A percentile compares a stretch with the other conserved stretches of the same genome.
These are phyloP conservation scores for Camponotus floridanus DNA, from an alignment of 1,140 invertebrate species.

Conservation along the genomic window DNA sequence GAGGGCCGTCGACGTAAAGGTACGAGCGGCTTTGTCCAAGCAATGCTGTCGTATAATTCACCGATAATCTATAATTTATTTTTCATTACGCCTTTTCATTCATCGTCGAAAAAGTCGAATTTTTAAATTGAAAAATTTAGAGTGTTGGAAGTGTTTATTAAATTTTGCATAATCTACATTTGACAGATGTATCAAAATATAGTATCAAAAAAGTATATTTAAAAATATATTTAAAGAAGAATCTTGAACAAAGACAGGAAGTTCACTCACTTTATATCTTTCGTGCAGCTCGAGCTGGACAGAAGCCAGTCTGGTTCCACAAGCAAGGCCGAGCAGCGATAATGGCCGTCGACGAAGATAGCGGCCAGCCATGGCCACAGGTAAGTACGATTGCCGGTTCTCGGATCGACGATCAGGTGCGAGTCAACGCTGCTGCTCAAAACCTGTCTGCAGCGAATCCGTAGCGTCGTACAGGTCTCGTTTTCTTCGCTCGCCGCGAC, in stretches of 20 bases:
- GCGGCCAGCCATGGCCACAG: slow-evolving; percentile 90
- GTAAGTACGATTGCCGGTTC: slow-evolving; percentile 76
- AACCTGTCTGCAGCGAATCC: slow-evolving; percentile 78
- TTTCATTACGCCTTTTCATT: neutral
- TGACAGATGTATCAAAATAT: neutral
- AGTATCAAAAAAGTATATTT: neutral
- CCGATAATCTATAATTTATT: slow-evolving; percentile 85
- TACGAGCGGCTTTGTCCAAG: slow-evolving; percentile 89
- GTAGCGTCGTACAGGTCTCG: slow-evolving; percentile 68
- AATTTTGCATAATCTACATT: neutral
- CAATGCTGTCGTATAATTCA: slow-evolving; percentile 88
- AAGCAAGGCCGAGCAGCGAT: slow-evolving; percentile 89
- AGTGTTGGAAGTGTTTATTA: neutral
- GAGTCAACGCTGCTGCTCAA: slow-evolving; percentile 70
- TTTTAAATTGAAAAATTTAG: neutral
- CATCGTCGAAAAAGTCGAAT: neutral
- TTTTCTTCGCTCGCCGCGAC: neutral
- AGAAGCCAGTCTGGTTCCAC: slow-evolving; percentile 89
- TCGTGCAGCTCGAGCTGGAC: slow-evolving; percentile 87
- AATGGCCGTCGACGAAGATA: slow-evolving; percentile 89
- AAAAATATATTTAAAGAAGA: neutral
- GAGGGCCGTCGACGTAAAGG: slow-evolving; percentile 87
- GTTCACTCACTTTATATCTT: slow-evolving; percentile 85
- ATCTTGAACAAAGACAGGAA: neutral
- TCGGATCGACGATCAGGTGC: slow-evolving; percentile 64